Conservation (phyloP, 1,140 invertebrate species). For the Lethrus apterus region DNA sequence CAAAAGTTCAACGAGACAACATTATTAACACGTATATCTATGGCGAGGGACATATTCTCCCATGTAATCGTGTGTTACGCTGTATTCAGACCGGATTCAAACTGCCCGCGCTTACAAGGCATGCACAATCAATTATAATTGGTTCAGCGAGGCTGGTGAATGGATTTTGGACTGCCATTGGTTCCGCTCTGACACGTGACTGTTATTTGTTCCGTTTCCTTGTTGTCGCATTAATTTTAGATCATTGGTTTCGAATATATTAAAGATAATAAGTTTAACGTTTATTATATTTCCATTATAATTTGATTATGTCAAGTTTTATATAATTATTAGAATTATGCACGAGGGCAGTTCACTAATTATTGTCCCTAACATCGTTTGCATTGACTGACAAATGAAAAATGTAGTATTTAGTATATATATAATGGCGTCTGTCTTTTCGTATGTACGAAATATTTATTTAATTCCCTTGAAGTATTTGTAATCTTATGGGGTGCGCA, state of each 20-base stretch:
- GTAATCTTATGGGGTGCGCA: too few relatives aligned
- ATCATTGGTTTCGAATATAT: conserved; percentile 14
- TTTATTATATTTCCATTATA: too few relatives aligned
- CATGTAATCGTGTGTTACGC: conserved; percentile 33
- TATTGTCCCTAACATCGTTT: background rate
- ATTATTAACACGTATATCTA: conserved; percentile 5
- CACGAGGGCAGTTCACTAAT: too few relatives aligned
- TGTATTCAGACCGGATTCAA: conserved; percentile 21
- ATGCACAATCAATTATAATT: conserved; percentile 30
- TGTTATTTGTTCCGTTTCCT: conserved; percentile 17
- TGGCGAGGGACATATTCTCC: conserved; percentile 23
- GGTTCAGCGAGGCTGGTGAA: conserved; percentile 19
- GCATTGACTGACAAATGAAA: too few relatives aligned
- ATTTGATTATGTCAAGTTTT: too few relatives aligned
- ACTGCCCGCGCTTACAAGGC: conserved; percentile 32
- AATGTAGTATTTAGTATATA: too few relatives aligned
- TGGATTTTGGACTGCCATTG: conserved; percentile 20
- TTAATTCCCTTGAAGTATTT: too few relatives aligned
- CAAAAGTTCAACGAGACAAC: conserved; percentile 8
- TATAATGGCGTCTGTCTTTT: too few relatives aligned
- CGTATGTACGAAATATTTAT: too few relatives aligned
- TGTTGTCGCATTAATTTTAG: conserved; percentile 16
- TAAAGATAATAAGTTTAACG: conserved; percentile 5
- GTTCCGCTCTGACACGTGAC: conserved; percentile 32
- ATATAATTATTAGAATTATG: too few relatives aligned